Evolutionary conservation across 2,797 vertebrate species (phyloP).

Genomic region (Hydrophis major): DNA sequence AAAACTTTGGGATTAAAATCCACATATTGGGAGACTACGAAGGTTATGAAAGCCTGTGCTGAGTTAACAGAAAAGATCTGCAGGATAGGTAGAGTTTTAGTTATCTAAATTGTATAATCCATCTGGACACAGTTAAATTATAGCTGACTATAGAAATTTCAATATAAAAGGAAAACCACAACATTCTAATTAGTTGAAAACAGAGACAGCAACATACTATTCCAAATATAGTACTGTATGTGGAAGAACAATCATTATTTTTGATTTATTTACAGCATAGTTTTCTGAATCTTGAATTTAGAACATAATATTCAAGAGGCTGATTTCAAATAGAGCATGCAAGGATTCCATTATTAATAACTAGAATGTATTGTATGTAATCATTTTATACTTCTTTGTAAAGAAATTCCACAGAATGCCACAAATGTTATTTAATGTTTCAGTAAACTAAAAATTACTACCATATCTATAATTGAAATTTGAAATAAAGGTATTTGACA

Average conservation of each 20-base stretch:
- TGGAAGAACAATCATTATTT: background rate
- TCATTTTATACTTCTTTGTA: background rate
- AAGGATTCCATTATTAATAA: background rate
- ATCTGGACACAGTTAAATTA: background rate
- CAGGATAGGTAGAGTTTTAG: background rate
- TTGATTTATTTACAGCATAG: background rate
- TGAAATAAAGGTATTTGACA: conserved; percentile 17
- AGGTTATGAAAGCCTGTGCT: background rate
- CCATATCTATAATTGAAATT: background rate
- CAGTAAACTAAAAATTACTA: background rate
- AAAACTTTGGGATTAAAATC: background rate
- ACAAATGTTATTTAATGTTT: background rate
- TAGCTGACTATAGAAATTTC: background rate
- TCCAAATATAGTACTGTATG: background rate
- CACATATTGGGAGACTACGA: background rate
- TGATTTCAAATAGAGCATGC: background rate
- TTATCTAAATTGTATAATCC: background rate
- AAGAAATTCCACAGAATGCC: background rate
- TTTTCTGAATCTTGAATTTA: background rate
- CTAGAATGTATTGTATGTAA: background rate
- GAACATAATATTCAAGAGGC: background rate
- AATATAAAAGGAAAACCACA: background rate
- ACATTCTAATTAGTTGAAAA: background rate
- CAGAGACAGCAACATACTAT: background rate
- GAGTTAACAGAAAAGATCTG: background rate